These are phyloP conservation scores for Archips xylosteana DNA, from an alignment of 2,888 invertebrate genomes.

Conservation along the genomic window DNA sequence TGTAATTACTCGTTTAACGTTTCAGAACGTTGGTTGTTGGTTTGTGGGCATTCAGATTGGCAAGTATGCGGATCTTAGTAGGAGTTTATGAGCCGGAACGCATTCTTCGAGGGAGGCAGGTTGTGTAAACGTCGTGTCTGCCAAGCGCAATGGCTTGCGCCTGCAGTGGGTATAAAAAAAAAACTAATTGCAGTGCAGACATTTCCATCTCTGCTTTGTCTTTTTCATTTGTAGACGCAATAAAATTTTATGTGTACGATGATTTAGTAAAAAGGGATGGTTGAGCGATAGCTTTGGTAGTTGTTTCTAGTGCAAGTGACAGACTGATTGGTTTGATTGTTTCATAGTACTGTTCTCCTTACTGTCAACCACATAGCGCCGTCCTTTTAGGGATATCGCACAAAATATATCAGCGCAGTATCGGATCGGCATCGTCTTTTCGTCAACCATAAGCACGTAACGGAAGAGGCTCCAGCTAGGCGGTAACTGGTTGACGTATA, in stretches of 20 bases:
- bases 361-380: no score
- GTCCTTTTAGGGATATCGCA: no score
- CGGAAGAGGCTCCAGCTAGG: no score
- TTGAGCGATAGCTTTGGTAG: background rate
- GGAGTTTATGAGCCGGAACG: slow-evolving; percentile 72
- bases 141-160: slow-evolving; percentile 13
- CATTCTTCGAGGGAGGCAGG: slow-evolving; percentile 44
- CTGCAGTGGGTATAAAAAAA: slow-evolving; percentile 25
- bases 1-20: slow-evolving; percentile 81
- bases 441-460: no score
- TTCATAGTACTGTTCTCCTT: no score
- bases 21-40: slow-evolving; percentile 56
- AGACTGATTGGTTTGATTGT: no score
- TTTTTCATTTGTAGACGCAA: background rate
- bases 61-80: slow-evolving; percentile 59
- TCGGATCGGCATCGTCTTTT: no score
- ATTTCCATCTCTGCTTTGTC: background rate
- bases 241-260: background rate
- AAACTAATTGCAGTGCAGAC: slow-evolving; percentile 19
- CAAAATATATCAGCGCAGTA: no score
- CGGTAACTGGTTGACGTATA: no score
- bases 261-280: background rate
- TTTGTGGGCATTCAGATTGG: slow-evolving; percentile 68
- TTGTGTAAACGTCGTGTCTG: slow-evolving; percentile 17
- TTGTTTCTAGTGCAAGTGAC: no score